These are phyloP conservation scores for Aphelenchoides avenae DNA, from an alignment of 1,140 invertebrate genomes.

Conservation along the genomic window DNA sequence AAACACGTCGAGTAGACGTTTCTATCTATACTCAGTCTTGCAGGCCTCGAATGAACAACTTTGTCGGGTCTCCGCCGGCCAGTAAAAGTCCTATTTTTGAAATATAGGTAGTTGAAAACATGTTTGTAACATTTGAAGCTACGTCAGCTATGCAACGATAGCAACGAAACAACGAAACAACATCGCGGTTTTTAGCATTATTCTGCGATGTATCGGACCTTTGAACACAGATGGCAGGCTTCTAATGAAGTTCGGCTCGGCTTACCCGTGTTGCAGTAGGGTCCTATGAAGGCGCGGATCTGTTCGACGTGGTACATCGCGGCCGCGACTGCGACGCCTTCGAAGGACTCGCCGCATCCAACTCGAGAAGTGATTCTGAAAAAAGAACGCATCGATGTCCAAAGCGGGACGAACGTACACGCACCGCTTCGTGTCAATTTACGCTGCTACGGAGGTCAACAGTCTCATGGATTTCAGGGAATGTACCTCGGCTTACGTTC, in stretches of 20 bases:
- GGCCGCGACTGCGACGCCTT: conserved; percentile 56
- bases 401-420: conserved; percentile 6
- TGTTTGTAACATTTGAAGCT: no score
- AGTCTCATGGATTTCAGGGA: no score
- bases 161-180: no score
- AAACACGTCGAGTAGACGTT: no score
- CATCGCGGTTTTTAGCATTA: no score
- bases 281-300: conserved; percentile 50
- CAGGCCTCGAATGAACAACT: no score
- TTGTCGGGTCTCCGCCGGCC: no score
- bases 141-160: no score
- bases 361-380: conserved; percentile 46
- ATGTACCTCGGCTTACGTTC: no score
- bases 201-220: neutral
- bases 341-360: conserved; percentile 52
- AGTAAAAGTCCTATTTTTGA: no score
- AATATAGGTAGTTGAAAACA: no score
- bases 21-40: no score
- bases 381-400: conserved; percentile 11
- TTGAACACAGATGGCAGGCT: neutral
- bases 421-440: neutral
- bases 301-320: conserved; percentile 51
- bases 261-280: conserved; percentile 45
- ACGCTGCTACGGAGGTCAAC: neutral
- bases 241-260: neutral